Base-by-base conservation (phyloP, 2,113 vertebrate species). In the Otus sunia region DNA sequence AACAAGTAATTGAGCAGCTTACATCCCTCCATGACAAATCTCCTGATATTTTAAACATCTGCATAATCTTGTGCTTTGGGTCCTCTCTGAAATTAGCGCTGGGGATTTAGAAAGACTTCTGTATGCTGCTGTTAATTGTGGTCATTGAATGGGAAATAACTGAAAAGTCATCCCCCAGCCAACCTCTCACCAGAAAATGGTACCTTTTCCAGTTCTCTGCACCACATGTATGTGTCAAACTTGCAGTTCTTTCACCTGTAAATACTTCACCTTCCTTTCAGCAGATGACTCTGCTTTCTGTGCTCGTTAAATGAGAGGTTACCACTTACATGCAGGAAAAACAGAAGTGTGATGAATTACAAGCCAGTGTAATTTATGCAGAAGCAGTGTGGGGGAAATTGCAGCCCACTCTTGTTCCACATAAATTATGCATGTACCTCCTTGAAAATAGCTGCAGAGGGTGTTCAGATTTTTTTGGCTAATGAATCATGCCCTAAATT, bases 321-420 rank as follows among this genome's bases (percentile, higher is more conserved):
- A 34, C 75, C 53, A 3, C 93, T 95, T 80, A 17, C 60, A 92
- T 52, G 74, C 84, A 92, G 68, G 75, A 81, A 62, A 94, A 90
- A 34, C 56, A 74, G 89, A n/a, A 97, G 72, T 7, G 47, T 88
- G 89, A 75, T 96, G 87, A 76, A 81, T 97, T 95, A 94, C 85
- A 69, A 88, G 79, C 82, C 2, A 4, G 75, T 73, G 88, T 94
- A 94, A 95, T 96, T 97, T 93, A 95, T 97, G 94, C 97, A 96
- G 96, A 89, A 96, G 92, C 80, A 95, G 96, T n/a, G 85, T 88
- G 92, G 95, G 96, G 90, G 88, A 94, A 95, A 89, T 55, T 83
- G 64, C 91, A 97, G 87, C 96, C 94, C 97, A 89, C 92, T 96
- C 88, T 52, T 91, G 94, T 97, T 97, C 96, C 90, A 94, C 78